Conservation (phyloP, 2,113 vertebrate species). For the Lynx canadensis region DNA sequence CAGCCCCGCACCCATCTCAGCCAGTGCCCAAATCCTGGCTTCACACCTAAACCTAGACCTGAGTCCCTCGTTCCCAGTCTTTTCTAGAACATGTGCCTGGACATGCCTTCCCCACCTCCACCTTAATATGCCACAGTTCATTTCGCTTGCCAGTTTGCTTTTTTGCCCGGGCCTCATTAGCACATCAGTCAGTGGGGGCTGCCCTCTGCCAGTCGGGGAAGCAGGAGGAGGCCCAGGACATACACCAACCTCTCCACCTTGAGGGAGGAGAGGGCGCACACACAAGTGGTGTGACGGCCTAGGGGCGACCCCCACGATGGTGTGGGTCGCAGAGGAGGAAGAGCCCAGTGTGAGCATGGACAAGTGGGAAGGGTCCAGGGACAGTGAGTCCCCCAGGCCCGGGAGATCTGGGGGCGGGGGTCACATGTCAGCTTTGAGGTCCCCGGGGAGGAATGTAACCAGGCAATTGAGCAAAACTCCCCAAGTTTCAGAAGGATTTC, state of each 20-base stretch:
- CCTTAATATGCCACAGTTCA: background rate
- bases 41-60: background rate
- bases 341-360: accelerated
- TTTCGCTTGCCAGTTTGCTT: background rate
- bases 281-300: no score
- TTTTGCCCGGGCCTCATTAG: background rate
- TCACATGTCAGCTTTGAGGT: background rate
- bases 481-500: background rate
- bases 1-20: accelerated
- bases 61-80: background rate
- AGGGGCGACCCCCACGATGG: background rate
- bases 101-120: background rate
- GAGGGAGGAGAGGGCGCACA: accelerated
- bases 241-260: background rate
- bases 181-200: accelerated
- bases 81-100: background rate
- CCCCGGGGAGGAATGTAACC: background rate
- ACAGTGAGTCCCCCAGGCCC: background rate
- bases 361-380: background rate
- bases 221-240: no score
- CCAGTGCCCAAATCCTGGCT: background rate
- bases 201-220: background rate
- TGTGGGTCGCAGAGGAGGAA: background rate
- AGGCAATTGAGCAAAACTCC: background rate
- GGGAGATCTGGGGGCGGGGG: accelerated